Conservation (phyloP, 2,888 invertebrate species). For the Marasmarcha lunaedactyla region DNA sequence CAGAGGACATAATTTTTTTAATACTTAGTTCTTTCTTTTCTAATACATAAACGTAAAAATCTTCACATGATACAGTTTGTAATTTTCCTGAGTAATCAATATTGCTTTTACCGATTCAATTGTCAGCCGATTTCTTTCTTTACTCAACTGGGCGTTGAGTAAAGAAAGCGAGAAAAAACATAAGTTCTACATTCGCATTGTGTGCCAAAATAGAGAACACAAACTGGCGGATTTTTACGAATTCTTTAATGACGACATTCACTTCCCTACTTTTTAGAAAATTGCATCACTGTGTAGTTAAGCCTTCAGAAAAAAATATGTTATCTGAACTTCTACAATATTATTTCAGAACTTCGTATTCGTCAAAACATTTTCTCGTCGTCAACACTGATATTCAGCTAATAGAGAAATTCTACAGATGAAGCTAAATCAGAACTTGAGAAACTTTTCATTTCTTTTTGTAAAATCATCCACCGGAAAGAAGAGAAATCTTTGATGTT, state of each 20-base stretch:
- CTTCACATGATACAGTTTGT: constrained; percentile 6
- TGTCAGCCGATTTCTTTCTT: constrained; percentile 3
- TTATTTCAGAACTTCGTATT: constrained; percentile 9
- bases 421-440: constrained; percentile 8
- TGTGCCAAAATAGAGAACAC: constrained; percentile 1
- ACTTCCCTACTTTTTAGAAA: too few relatives aligned
- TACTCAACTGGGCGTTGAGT: constrained; percentile 5
- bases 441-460: constrained; percentile 8
- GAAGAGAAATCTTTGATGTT: constrained; percentile 4
- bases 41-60: neutral
- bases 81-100: constrained; percentile 7
- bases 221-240: too few relatives aligned
- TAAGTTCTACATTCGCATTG: constrained; percentile 3
- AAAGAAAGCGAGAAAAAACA: constrained; percentile 5
- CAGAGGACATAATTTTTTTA: constrained; percentile 1
- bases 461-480: constrained; percentile 6
- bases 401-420: constrained; percentile 6
- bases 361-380: neutral
- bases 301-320: constrained; percentile 8
- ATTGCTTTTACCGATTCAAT: constrained; percentile 1
- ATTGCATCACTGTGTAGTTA: constrained; percentile 7
- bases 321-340: constrained; percentile 8
- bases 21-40: too few relatives aligned
- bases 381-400: constrained; percentile 4
- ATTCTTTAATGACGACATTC: too few relatives aligned